Percentiles rank a stretch among this genome's conserved stretches.
Conservation (phyloP, 2,888 invertebrate species). For the Cheilosia impressa region DNA sequence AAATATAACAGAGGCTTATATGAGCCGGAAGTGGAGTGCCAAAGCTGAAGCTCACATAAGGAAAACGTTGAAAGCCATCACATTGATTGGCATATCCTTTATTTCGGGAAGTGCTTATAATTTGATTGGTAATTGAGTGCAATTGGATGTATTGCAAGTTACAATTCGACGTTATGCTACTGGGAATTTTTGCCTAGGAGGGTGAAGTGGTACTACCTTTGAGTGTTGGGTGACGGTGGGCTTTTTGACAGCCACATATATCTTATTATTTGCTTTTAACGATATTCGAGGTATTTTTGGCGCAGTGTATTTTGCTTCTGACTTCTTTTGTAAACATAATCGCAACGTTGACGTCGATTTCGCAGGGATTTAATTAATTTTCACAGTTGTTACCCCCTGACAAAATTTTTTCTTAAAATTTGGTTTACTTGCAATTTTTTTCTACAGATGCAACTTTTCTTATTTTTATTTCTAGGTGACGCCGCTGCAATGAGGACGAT, state of each 20-base stretch:
- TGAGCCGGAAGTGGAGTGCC: conserved; percentile 28
- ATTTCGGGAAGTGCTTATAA: conserved; percentile 37
- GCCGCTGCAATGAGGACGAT: conserved; percentile 90
- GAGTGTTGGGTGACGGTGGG: too few species aligned
- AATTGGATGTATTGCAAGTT: conserved; percentile 10
- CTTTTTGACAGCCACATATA: too few species aligned
- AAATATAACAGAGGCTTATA: conserved; percentile 12
- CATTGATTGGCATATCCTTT: conserved; percentile 33
- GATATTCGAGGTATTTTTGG: too few species aligned
- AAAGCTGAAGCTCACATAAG: background rate
- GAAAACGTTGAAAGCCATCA: conserved; percentile 7
- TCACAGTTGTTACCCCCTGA: too few species aligned
- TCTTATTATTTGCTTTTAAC: too few species aligned
- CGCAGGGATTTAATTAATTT: too few species aligned
- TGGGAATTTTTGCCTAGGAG: background rate
- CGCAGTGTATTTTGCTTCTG: too few species aligned
- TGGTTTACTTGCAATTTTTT: too few species aligned
- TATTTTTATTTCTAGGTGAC: conserved; percentile 84
- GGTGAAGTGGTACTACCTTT: too few species aligned
- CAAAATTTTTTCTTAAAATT: too few species aligned
- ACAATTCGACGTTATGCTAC: background rate
- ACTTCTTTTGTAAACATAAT: too few species aligned
- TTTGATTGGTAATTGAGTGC: conserved; percentile 36
- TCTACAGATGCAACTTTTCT: conserved; percentile 79
- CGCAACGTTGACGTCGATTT: too few species aligned